Conservation (phyloP, 2,888 invertebrate genomes). For the Xestia xanthographa region DNA sequence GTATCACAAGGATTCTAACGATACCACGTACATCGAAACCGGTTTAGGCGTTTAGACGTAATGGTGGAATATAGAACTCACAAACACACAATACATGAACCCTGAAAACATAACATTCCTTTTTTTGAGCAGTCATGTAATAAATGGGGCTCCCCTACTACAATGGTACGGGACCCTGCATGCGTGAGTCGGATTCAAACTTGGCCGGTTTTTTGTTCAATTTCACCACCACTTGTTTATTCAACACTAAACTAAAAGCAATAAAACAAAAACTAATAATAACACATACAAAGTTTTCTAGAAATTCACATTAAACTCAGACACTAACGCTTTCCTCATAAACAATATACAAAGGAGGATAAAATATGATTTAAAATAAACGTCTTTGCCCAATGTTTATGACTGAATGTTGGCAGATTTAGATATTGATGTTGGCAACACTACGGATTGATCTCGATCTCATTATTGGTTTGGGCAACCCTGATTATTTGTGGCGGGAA, state of each 20-base stretch:
- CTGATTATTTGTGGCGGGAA: conserved; percentile 26
- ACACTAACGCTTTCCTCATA: conserved; percentile 43
- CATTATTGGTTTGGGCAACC: conserved; percentile 54
- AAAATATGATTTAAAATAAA: conserved; percentile 66
- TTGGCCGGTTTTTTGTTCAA: not conserved
- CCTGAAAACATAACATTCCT: too few relatives aligned
- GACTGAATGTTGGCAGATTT: conserved; percentile 60
- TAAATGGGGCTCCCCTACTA: too few relatives aligned
- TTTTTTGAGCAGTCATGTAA: too few relatives aligned
- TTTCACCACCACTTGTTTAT: not conserved
- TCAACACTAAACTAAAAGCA: not conserved
- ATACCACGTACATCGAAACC: too few relatives aligned
- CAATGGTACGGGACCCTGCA: too few relatives aligned
- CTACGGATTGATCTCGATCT: conserved; percentile 56
- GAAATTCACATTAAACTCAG: conserved; percentile 18
- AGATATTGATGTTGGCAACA: conserved; percentile 64
- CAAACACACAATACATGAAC: too few relatives aligned
- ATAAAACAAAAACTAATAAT: conserved; percentile 12
- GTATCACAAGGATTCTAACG: too few relatives aligned
- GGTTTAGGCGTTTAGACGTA: too few relatives aligned
- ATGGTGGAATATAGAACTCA: too few relatives aligned
- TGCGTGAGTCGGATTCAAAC: too few relatives aligned
- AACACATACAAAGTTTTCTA: conserved; percentile 12
- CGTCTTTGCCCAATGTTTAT: conserved; percentile 53
- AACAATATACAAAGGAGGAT: conserved; percentile 61